Evolutionary conservation across 64 coral and sea anemone species (phyloP).

Genomic region (Pachyseris speciosa): DNA sequence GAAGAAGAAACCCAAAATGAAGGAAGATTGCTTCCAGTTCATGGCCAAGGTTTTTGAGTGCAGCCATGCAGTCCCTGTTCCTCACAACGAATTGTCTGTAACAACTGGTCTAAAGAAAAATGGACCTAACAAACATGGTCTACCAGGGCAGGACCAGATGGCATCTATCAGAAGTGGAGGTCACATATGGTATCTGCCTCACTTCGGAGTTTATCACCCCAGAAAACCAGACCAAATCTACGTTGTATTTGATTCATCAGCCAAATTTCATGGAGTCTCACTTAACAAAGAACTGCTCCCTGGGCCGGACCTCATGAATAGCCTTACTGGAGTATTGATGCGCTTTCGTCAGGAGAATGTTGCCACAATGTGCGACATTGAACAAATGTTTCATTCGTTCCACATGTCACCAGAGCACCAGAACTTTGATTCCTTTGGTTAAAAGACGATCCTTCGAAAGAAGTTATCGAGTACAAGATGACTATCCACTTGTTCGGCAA

Average conservation of each 20-base stretch:
- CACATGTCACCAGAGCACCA: conserved; percentile 12
- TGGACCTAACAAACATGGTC: too few relatives aligned
- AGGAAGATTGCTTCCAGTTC: conserved; percentile 60
- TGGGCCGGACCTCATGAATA: conserved; percentile 24
- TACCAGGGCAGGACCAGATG: too few relatives aligned
- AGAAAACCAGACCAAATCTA: too few relatives aligned
- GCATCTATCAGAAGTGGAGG: not conserved
- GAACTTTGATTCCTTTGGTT: conserved; percentile 39
- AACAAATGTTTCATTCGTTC: too few relatives aligned
- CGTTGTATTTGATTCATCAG: too few relatives aligned
- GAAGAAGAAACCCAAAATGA: conserved; percentile 55
- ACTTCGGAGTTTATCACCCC: too few relatives aligned
- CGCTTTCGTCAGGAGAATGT: too few relatives aligned
- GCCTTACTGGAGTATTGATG: conserved; percentile 35
- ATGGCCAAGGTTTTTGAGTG: conserved; percentile 14
- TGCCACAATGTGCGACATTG: too few relatives aligned
- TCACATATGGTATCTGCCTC: not conserved
- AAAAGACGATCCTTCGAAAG: not conserved
- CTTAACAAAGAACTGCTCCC: too few relatives aligned
- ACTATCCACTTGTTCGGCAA: conserved; percentile 21
- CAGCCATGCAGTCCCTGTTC: conserved; percentile 20
- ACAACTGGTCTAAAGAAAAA: not conserved
- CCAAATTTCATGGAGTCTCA: too few relatives aligned
- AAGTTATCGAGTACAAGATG: not conserved
- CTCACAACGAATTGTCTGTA: not conserved